Percentiles rank a stretch among this genome's conserved stretches.
Conservation (phyloP, 2,888 invertebrate genomes). For the Sceliomorpha sp. region DNA sequence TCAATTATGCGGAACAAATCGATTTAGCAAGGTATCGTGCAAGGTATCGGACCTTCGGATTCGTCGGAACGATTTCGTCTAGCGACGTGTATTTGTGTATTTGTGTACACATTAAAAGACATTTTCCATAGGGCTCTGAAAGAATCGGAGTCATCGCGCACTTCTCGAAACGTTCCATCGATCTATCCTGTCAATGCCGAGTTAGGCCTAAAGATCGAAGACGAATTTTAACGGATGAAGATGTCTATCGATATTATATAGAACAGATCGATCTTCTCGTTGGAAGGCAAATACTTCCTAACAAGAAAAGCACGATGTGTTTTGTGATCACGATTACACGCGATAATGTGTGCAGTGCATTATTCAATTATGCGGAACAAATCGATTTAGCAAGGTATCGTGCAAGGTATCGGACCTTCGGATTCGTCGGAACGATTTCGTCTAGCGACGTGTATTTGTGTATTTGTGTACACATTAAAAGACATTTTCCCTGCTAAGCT, state of each 20-base stretch:
- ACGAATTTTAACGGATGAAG: slow-evolving; percentile 23
- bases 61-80: slow-evolving; percentile 18
- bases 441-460: neutral
- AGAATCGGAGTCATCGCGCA: slow-evolving; percentile 5
- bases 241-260: slow-evolving; percentile 18
- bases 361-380: too few relatives aligned
- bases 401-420: too few relatives aligned
- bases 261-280: slow-evolving; percentile 24
- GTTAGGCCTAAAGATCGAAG: slow-evolving; percentile 18
- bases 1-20: too few relatives aligned
- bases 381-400: too few relatives aligned
- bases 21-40: too few relatives aligned
- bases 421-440: slow-evolving; percentile 15
- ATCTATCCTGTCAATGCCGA: slow-evolving; percentile 19
- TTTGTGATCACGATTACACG: too few relatives aligned
- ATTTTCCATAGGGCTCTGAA: slow-evolving; percentile 24
- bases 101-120: slow-evolving; percentile 20
- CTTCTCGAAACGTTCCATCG: slow-evolving; percentile 22
- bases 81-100: neutral
- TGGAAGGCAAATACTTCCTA: slow-evolving; percentile 27
- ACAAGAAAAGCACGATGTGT: slow-evolving; percentile 27
- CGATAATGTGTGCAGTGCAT: too few relatives aligned
- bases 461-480: slow-evolving; percentile 19
- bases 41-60: too few relatives aligned
- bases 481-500: slow-evolving; percentile 62